phyloP scores from a whole-genome alignment of 2,113 vertebrate species.

The Peromyscus leucopus region DNA sequence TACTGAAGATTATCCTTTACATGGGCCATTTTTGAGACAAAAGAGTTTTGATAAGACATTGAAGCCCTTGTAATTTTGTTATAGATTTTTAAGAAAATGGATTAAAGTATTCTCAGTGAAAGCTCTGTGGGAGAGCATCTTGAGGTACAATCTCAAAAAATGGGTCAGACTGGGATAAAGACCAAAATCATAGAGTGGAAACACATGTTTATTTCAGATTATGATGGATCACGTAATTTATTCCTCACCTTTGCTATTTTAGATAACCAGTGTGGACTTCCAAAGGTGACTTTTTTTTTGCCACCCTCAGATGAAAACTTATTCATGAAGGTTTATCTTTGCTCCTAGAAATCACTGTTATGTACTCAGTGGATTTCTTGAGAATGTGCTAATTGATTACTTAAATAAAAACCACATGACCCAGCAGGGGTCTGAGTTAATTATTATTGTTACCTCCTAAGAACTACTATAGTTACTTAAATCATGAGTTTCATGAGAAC shows the following conservation, averaged over 20 bases:
- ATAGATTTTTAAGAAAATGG: constrained; percentile 65
- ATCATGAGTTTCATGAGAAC: background rate
- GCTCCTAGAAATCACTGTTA: background rate
- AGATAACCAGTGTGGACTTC: constrained; percentile 71
- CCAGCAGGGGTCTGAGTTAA: background rate
- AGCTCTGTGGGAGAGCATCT: constrained; percentile 73
- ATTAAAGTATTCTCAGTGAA: constrained; percentile 79
- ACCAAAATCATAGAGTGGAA: constrained; percentile 79
- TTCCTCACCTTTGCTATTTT: constrained; percentile 82
- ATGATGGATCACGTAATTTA: constrained; percentile 76
- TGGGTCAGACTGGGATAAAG: constrained; percentile 82
- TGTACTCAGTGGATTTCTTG: background rate
- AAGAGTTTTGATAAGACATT: constrained; percentile 75
- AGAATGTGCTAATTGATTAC: background rate
- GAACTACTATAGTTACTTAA: background rate
- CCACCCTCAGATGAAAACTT: background rate
- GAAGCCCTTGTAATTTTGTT: constrained; percentile 74
- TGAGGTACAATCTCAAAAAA: constrained; percentile 79
- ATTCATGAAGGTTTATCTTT: background rate
- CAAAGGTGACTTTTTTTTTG: constrained; percentile 69
- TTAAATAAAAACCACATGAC: background rate
- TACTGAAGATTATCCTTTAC: constrained; percentile 74
- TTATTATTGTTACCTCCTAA: background rate
- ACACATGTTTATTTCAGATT: constrained; percentile 79
- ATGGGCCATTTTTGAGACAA: constrained; percentile 69